phyloP scores from a whole-genome alignment of 2,888 invertebrate genomes.

The Dasypogon diadema region DNA sequence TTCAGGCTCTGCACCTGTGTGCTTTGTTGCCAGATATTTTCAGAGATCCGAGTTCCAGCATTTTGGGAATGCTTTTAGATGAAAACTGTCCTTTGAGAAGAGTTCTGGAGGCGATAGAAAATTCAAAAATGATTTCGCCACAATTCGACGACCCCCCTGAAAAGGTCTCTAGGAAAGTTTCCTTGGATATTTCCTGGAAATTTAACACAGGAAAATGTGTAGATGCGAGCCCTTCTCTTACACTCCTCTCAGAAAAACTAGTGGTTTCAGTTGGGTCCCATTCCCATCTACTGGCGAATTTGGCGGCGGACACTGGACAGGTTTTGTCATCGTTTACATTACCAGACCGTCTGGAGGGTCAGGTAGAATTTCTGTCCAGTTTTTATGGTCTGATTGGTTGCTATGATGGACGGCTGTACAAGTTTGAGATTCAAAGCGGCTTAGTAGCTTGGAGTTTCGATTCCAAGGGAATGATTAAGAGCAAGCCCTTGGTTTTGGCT shows the following conservation, averaged over 20 bases:
- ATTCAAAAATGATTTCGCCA: background rate
- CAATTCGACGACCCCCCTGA: too few relatives aligned
- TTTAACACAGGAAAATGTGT: constrained; percentile 82
- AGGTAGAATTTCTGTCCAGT: constrained; percentile 69
- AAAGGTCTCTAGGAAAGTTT: background rate
- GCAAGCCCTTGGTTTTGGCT: constrained; percentile 74
- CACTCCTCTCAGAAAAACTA: constrained; percentile 66
- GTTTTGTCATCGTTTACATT: constrained; percentile 70
- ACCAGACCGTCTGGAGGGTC: constrained; percentile 81
- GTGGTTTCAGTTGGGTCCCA: constrained; percentile 78
- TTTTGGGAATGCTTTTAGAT: constrained; percentile 72
- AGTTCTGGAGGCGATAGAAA: constrained; percentile 41
- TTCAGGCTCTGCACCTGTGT: constrained; percentile 75
- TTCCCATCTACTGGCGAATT: constrained; percentile 76
- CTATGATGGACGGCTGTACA: constrained; percentile 80
- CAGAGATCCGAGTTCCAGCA: constrained; percentile 69
- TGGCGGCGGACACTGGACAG: constrained; percentile 72
- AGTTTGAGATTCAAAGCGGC: constrained; percentile 72
- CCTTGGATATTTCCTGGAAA: constrained; percentile 58
- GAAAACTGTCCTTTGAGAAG: constrained; percentile 67
- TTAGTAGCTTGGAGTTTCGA: constrained; percentile 73
- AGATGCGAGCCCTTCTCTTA: constrained; percentile 78
- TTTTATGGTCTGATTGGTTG: constrained; percentile 78
- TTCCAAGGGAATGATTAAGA: constrained; percentile 68
- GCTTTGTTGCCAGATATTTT: constrained; percentile 69